Evolutionary conservation across 1,140 invertebrate genomes (phyloP), one percentile per base, ranked within the genome.

Genomic region (Temnothorax longispinosus): DNA sequence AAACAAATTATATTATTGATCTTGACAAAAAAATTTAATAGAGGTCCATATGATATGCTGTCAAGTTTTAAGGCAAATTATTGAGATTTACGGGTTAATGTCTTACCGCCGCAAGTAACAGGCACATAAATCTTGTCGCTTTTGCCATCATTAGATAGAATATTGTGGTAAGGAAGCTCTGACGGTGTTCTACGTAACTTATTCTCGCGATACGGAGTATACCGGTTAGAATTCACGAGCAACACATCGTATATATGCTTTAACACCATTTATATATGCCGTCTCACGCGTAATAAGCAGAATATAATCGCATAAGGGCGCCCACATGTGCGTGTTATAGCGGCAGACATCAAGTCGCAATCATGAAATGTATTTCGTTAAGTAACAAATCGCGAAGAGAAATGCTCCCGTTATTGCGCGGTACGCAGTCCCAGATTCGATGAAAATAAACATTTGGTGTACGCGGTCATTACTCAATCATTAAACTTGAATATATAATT

Each of bases 271-370:
- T 84, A 84, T 84, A 84, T 84, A 82, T 82, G 67, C 67, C 5
- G 27, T 82, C 8, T 74, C 32, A 75, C 5, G 13, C 13, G 69
- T 84, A 77, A 85, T 85, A 65, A 85, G 38, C 75, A 47, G 10
- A 54, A n/a, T 32, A 32, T 87, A 92, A 93, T 93, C 92, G 27
- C 58, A 93, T 93, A 77, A 69, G 86, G 93, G 93, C 86, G 86
- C 93, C 93, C 91, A 86, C 89, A 93, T 93, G 54, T 8, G 32
- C 64, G 52, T 18, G 8, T 62, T 62, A 65, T 77, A 50, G 18
- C 21, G 82, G 41, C 44, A 58, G 77, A 89, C 88, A 87, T 72
- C 6, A 54, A 50, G 35, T n/a, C n/a, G 27, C n/a, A 65, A 87
- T 87, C 76, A 50, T 85, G 38, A 89, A 89, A 90, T 78, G 50